Evolutionary conservation across 2,888 invertebrate genomes (phyloP).

Genomic region (Congeria kusceri): DNA sequence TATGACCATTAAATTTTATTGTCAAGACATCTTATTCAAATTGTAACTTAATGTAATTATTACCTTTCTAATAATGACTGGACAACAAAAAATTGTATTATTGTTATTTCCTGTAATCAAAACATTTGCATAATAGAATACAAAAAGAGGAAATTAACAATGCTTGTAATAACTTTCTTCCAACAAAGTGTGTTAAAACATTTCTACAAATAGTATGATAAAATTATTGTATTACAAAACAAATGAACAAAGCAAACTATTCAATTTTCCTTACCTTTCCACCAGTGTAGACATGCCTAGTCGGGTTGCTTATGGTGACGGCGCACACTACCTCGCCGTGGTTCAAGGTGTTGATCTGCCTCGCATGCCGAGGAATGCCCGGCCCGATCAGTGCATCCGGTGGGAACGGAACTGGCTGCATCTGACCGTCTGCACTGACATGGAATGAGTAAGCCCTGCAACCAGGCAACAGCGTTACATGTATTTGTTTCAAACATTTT

Average conservation of each 20-base stretch:
- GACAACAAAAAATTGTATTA: neutral
- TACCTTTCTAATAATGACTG: no score
- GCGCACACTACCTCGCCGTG: constrained; percentile 99
- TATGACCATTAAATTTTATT: no score
- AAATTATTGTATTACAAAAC: neutral
- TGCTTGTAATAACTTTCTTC: no score
- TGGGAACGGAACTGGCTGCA: constrained; percentile 96
- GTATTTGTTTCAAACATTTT: no score
- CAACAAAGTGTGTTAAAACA: no score
- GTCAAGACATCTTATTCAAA: no score
- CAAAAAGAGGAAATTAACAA: no score
- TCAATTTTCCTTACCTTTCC: constrained; percentile 89
- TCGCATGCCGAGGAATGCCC: constrained; percentile 96
- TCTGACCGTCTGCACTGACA: constrained; percentile 88
- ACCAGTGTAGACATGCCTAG: constrained; percentile 91
- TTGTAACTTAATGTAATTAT: no score
- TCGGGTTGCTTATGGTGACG: constrained; percentile 92
- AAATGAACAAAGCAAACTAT: neutral
- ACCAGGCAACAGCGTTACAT: neutral
- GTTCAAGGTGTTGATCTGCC: constrained; percentile 94
- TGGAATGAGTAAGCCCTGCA: constrained; percentile 97
- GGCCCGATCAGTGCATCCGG: constrained; percentile 96
- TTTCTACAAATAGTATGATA: no score
- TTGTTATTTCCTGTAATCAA: neutral
- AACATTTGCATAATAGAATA: neutral